Evolutionary conservation across 2,113 vertebrate genomes (phyloP).

Genomic region (Balaenoptera acutorostrata): DNA sequence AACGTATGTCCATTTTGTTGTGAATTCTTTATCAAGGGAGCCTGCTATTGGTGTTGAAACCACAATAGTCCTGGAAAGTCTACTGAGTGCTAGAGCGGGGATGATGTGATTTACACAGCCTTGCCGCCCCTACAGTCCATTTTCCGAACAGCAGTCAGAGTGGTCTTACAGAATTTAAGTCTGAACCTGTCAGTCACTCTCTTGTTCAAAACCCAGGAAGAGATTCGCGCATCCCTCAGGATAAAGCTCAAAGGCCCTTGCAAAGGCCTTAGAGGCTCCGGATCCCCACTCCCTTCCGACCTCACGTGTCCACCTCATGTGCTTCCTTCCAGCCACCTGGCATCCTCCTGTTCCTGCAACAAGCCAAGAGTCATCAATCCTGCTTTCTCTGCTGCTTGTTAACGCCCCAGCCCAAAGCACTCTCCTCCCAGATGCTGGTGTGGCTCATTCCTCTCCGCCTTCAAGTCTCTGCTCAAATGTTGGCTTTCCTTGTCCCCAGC

Average conservation of each 20-base stretch:
- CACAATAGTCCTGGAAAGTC: neutral
- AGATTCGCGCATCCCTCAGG: neutral
- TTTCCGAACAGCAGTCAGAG: neutral
- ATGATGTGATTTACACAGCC: neutral
- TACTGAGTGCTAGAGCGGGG: neutral
- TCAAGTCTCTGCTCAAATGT: neutral
- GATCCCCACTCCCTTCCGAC: neutral
- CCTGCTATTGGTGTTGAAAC: neutral
- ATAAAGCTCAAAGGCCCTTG: neutral
- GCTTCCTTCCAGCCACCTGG: neutral
- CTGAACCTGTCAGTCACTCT: neutral
- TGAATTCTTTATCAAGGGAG: neutral
- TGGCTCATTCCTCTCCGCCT: neutral
- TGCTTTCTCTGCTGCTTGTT: neutral
- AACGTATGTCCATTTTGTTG: neutral
- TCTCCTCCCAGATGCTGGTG: neutral
- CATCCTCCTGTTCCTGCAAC: neutral
- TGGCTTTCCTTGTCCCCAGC: neutral
- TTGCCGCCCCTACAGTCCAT: neutral
- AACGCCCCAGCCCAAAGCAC: rapidly evolving
- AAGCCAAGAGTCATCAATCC: neutral
- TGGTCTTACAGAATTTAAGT: neutral
- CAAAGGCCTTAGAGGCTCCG: neutral
- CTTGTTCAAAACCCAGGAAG: neutral
- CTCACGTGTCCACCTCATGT: neutral